These are phyloP conservation scores for Aphelinus atriplicis DNA, from an alignment of 1,140 invertebrate species.

Conservation along the genomic window DNA sequence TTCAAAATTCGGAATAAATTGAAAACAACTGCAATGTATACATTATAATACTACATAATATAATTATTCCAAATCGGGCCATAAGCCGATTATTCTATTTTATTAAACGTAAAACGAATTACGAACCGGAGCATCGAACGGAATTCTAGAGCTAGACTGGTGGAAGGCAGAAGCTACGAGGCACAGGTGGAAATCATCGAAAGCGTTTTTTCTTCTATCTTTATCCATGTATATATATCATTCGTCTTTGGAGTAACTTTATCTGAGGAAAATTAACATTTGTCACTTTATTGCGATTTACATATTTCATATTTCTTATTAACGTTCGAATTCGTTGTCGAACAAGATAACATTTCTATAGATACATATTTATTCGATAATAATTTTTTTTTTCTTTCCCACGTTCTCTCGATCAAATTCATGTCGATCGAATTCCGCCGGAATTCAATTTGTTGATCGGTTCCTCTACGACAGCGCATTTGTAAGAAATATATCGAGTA, in stretches of 20 bases:
- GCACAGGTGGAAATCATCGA: constrained; percentile 37
- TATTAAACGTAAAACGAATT: neutral
- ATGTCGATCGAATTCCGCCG: neutral
- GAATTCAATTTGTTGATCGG: constrained; percentile 13
- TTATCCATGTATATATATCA: neutral
- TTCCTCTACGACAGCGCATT: constrained; percentile 1
- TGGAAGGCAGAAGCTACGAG: constrained; percentile 31
- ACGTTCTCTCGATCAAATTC: neutral
- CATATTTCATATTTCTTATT: constrained; percentile 6
- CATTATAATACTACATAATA: constrained; percentile 7
- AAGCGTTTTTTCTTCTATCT: constrained; percentile 2
- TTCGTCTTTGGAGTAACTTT: constrained; percentile 19
- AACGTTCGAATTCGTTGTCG: neutral
- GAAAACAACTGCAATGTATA: neutral
- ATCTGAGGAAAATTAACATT: constrained; percentile 22
- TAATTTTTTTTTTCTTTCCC: constrained; percentile 1
- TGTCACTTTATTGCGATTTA: constrained; percentile 14
- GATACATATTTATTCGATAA: constrained; percentile 13
- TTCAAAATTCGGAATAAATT: too few relatives aligned
- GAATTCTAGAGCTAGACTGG: neutral
- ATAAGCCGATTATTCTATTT: constrained; percentile 17
- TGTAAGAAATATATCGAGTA: constrained; percentile 14
- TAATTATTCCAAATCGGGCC: constrained; percentile 1
- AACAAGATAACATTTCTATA: constrained; percentile 12
- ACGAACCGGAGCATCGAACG: neutral